Evolutionary conservation across 2,113 vertebrate species (phyloP), one percentile per base, ranked within the genome.

Genomic region (Microcebus jonahi): DNA sequence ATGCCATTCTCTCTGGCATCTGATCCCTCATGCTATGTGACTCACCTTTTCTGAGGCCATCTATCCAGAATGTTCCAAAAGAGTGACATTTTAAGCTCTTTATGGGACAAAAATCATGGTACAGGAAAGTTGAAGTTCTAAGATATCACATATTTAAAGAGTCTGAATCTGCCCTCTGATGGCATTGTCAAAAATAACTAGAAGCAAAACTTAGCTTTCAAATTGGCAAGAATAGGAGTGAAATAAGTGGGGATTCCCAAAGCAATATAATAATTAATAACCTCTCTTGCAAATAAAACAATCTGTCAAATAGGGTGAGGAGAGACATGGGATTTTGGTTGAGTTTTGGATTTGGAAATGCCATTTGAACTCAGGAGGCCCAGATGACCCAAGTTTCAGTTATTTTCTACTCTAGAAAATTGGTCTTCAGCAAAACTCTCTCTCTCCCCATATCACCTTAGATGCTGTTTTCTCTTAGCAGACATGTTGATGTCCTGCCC

Each of bases 371-470:
- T 84, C 12, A 20, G 67, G 53, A 79, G 27, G 5, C 42, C 85
- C 45, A 53, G 57, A 48, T 48, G 8, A 82, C 59, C 61, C 34
- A 82, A 34, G 15, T 87, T 96, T 67, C 59, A 91, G 13, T 75
- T 93, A 61, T 31, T 81, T 75, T 91, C 53, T 88, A 57, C 42
- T 48, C 87, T 75, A 90, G 65, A 85, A 88, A 95, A 53, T 90
- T 29, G 59, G 17, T 91, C 31, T 67, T 77, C 39, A 27, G 15
- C 10, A 85, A 59, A 81, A 50, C 2, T 31, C 4, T 7, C 15
- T 55, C 53, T 94, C 8, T 39, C 18, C 31, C 2, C 61, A 15
- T 20, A 10, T 39, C 63, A 59, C 15, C 13, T 90, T 42, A 45
- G 18, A 70, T 76, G 45, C 70, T 68, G 10, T 73, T 94, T 91